Conservation (phyloP, 2,797 vertebrate genomes). For the Anguilla obscura region DNA sequence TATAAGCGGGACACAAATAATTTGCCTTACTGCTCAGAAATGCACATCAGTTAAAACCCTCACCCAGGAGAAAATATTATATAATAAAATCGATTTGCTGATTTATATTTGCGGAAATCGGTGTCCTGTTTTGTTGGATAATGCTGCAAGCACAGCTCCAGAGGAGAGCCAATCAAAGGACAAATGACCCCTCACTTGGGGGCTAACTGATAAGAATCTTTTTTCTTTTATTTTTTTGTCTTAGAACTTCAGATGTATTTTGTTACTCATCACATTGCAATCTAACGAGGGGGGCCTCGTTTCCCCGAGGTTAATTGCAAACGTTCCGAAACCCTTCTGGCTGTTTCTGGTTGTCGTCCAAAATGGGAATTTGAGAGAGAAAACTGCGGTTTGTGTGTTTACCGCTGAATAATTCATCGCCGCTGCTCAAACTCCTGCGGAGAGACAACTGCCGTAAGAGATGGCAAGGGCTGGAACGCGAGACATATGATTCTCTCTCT, state of each 20-base stretch:
- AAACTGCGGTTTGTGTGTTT: not conserved
- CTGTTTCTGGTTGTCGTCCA: not conserved
- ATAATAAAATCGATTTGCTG: not conserved
- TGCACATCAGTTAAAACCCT: not conserved
- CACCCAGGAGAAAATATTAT: not conserved
- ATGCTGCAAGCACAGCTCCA: not conserved
- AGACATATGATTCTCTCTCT: not conserved
- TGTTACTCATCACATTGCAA: not conserved
- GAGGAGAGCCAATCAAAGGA: not conserved
- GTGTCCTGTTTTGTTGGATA: not conserved
- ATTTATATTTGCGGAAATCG: not conserved
- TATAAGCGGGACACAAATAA: not conserved
- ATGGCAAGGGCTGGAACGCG: not conserved
- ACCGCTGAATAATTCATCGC: slow-evolving; percentile 11
- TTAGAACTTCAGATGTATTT: not conserved
- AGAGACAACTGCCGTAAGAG: not conserved
- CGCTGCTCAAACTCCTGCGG: not conserved
- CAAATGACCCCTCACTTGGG: not conserved
- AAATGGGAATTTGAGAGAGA: not conserved
- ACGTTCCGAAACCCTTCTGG: not conserved
- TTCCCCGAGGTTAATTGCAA: slow-evolving; percentile 13
- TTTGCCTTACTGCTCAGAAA: not conserved
- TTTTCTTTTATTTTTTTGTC: not conserved
- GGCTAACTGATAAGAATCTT: not conserved
- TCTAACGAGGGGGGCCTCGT: not conserved